Evolutionary conservation across 2,888 invertebrate genomes (phyloP).

Genomic region (Hanleya hanleyi): DNA sequence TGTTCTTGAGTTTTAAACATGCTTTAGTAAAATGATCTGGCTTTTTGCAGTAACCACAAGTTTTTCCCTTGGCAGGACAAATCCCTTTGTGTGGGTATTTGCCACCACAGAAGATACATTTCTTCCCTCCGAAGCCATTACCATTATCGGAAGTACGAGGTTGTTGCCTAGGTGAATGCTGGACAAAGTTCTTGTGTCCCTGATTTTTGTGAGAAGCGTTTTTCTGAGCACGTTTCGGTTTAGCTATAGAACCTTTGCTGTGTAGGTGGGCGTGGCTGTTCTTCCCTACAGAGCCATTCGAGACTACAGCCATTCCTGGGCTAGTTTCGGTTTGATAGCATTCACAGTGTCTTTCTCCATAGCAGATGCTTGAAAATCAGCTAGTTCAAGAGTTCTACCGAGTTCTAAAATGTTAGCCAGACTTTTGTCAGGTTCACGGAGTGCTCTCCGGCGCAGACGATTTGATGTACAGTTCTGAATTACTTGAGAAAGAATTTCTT

Average conservation of each 20-base stretch:
- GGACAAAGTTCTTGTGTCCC: no score
- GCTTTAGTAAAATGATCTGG: conserved; percentile 21
- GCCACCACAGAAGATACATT: conserved; percentile 28
- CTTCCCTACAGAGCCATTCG: no score
- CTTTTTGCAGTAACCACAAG: conserved; percentile 24
- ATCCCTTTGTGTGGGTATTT: conserved; percentile 21
- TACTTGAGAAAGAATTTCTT: conserved; percentile 35
- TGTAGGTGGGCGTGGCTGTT: no score
- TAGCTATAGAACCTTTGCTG: no score
- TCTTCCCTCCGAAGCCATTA: no score
- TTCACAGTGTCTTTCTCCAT: conserved; percentile 28
- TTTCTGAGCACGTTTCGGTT: no score
- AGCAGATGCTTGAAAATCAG: conserved; percentile 29
- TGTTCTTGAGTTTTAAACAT: not conserved
- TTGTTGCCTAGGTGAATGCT: no score
- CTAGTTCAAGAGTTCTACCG: conserved; percentile 28
- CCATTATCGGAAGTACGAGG: no score
- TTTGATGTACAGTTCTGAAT: conserved; percentile 42
- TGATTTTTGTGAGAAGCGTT: no score
- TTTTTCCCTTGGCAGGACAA: conserved; percentile 13
- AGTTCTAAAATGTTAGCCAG: conserved; percentile 1
- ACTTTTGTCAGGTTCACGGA: conserved; percentile 28
- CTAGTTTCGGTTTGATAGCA: no score
- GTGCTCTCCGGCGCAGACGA: conserved; percentile 32
- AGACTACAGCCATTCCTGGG: no score